Evolutionary conservation across 2,113 vertebrate species (phyloP).

Genomic region (Mus spicilegus): DNA sequence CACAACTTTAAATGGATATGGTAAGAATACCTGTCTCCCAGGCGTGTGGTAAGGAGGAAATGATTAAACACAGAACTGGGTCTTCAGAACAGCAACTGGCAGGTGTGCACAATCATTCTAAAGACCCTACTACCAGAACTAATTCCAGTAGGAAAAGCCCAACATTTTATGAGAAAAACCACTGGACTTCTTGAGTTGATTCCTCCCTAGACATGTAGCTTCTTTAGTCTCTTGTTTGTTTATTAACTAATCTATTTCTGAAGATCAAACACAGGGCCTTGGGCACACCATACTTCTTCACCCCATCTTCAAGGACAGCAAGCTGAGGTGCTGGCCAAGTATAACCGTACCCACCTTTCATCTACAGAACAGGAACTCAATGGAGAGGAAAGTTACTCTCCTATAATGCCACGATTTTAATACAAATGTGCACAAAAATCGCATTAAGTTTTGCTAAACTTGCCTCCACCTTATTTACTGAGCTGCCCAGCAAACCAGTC

Average conservation of each 20-base stretch:
- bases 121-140: background rate
- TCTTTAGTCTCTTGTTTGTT: background rate
- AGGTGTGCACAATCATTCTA: background rate
- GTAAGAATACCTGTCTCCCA: background rate
- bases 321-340: background rate
- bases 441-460: background rate
- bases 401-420: background rate
- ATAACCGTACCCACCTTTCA: background rate
- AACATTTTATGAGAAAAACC: background rate
- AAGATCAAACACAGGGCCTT: background rate
- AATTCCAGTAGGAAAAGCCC: background rate
- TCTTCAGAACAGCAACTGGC: background rate
- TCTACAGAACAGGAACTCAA: background rate
- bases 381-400: background rate
- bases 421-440: background rate
- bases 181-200: background rate
- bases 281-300: background rate
- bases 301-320: background rate
- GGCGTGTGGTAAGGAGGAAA: background rate
- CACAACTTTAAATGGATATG: background rate
- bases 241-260: background rate
- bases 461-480: background rate
- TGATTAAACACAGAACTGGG: background rate
- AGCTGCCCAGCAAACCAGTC: background rate
- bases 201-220: background rate